These are phyloP conservation scores for Lithobates sylvaticus DNA, from an alignment of 2,797 vertebrate species.

Conservation along the genomic window DNA sequence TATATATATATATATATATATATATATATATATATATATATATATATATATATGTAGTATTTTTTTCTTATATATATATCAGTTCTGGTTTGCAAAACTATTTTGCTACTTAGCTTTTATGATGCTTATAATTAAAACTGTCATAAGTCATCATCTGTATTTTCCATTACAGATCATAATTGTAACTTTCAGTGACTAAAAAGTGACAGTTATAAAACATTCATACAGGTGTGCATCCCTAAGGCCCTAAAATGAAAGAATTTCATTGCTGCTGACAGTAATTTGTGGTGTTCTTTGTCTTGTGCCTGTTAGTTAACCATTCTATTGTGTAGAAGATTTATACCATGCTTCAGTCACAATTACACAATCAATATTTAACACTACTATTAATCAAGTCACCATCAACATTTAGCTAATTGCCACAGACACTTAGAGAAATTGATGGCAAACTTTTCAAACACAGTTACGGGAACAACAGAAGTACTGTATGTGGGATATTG, in stretches of 20 bases:
- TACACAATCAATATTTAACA: constrained; percentile 53
- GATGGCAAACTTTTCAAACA: constrained; percentile 12
- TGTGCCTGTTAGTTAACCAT: constrained; percentile 24
- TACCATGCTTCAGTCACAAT: constrained; percentile 37
- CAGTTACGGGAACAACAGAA: constrained; percentile 29
- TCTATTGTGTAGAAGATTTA: constrained; percentile 40
- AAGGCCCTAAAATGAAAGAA: background rate
- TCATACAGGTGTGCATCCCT: background rate
- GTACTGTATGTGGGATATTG: background rate
- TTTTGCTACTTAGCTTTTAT: background rate
- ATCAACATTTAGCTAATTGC: constrained; percentile 51
- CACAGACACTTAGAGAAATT: constrained; percentile 38
- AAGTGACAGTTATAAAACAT: background rate
- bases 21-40: too few relatives aligned
- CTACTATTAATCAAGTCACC: constrained; percentile 44
- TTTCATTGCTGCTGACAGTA: constrained; percentile 22
- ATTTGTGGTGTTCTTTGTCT: constrained; percentile 35
- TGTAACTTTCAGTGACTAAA: background rate
- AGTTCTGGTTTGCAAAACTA: too few relatives aligned
- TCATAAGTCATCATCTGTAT: background rate
- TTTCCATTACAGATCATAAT: background rate
- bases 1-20: too few relatives aligned
- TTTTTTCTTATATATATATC: too few relatives aligned
- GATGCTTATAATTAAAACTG: background rate
- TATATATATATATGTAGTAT: too few relatives aligned